Conservation (phyloP, 2,888 invertebrate species). For the Eupeodes latifasciatus region DNA sequence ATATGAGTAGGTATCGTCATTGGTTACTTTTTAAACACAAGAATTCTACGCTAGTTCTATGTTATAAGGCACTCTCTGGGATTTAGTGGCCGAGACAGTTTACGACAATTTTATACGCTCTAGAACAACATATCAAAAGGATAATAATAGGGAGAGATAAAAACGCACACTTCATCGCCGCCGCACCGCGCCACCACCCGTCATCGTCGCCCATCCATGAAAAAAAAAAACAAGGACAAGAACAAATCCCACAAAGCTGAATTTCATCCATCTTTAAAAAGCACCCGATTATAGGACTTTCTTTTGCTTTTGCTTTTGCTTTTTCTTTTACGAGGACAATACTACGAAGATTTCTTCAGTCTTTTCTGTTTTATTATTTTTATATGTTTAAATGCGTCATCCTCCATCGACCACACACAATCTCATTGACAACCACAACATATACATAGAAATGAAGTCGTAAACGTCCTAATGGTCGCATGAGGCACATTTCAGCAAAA, state of each 20-base stretch:
- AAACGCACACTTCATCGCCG: slow-evolving; percentile 50
- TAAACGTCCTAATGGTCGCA: slow-evolving; percentile 71
- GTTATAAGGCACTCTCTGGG: slow-evolving; percentile 50
- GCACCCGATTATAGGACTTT: slow-evolving; percentile 67
- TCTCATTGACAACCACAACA: slow-evolving; percentile 73
- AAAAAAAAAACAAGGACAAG: not conserved
- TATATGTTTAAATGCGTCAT: slow-evolving; percentile 75
- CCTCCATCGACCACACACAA: slow-evolving; percentile 72
- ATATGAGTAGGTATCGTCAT: not conserved
- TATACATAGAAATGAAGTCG: slow-evolving; percentile 73
- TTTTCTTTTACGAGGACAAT: slow-evolving; percentile 27
- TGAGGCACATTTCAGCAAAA: slow-evolving; percentile 71
- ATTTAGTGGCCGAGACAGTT: slow-evolving; percentile 74
- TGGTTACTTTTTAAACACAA: slow-evolving; percentile 59
- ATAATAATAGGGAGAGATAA: slow-evolving; percentile 71
- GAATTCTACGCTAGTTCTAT: slow-evolving; percentile 31
- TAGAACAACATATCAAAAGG: slow-evolving; percentile 73
- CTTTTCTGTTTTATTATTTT: slow-evolving; percentile 45
- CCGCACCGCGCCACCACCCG: no score
- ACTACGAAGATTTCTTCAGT: slow-evolving; percentile 41
- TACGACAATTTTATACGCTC: slow-evolving; percentile 75
- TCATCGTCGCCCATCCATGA: slow-evolving; percentile 47
- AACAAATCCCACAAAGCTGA: slow-evolving; percentile 28
- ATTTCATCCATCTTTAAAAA: slow-evolving; percentile 66
- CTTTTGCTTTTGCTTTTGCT: slow-evolving; percentile 46